Evolutionary conservation across 2,888 invertebrate species (phyloP).

Genomic region (Tortrix viridana): DNA sequence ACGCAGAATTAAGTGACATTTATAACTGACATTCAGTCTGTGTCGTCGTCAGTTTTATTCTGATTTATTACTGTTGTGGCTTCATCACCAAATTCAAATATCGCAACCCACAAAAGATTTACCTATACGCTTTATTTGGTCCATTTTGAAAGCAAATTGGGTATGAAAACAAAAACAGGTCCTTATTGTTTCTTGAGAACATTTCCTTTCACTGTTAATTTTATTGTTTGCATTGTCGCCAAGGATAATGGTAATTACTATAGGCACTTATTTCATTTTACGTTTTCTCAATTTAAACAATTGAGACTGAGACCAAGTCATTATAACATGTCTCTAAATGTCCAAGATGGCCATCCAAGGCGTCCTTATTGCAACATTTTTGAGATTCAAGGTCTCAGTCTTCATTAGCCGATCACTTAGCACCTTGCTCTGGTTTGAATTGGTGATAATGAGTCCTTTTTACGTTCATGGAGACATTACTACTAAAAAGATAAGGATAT

Average conservation of each 20-base stretch:
- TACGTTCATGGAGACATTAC: no score
- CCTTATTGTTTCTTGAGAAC: slow-evolving; percentile 1
- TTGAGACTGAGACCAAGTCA: neutral
- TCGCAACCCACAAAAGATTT: no score
- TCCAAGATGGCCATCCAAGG: slow-evolving; percentile 3
- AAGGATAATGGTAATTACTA: slow-evolving; percentile 15
- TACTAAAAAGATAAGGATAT: no score
- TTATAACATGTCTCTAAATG: slow-evolving; percentile 2
- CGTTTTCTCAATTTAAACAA: neutral
- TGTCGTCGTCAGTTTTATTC: no score
- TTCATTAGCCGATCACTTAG: slow-evolving; percentile 23
- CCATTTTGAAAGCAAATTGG: no score
- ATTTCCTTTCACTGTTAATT: slow-evolving; percentile 24
- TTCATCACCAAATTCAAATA: no score
- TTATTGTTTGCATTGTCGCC: slow-evolving; percentile 15
- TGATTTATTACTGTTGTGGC: no score
- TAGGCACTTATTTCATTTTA: slow-evolving; percentile 4
- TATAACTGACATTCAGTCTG: no score
- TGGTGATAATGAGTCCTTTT: slow-evolving; percentile 2
- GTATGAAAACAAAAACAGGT: neutral
- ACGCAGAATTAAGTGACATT: no score
- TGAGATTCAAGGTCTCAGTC: slow-evolving; percentile 18
- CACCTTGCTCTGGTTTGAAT: slow-evolving; percentile 29
- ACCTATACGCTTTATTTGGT: no score
- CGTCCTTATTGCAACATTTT: slow-evolving; percentile 28